A percentile compares a stretch with the other conserved stretches of the same genome.
phyloP scores from a whole-genome alignment of 1,140 invertebrate species.

The Choristoneura fumiferana region DNA sequence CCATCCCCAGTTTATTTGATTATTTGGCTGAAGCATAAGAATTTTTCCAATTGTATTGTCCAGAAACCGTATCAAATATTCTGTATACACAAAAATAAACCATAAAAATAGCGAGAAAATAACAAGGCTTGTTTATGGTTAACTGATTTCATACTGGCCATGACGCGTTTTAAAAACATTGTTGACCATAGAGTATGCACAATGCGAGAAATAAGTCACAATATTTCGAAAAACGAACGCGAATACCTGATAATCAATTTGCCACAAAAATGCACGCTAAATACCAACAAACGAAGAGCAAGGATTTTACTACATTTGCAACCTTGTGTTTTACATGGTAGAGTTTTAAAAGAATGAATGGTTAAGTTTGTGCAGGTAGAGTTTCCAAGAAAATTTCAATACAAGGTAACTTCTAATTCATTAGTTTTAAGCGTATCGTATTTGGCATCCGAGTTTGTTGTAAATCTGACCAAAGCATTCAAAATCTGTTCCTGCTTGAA shows the following conservation, averaged over 20 bases:
- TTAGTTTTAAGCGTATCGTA: slow-evolving; percentile 17
- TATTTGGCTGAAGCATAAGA: too few species aligned
- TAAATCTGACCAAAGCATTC: neutral
- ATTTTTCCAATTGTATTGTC: too few species aligned
- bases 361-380: slow-evolving; percentile 3
- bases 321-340: neutral
- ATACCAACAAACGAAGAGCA: neutral
- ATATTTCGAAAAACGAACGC: slow-evolving; percentile 16
- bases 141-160: slow-evolving; percentile 13
- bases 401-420: slow-evolving; percentile 15
- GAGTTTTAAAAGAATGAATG: neutral
- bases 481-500: neutral
- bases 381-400: slow-evolving; percentile 16
- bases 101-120: slow-evolving; percentile 2
- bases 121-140: slow-evolving; percentile 15
- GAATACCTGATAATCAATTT: slow-evolving; percentile 16
- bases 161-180: slow-evolving; percentile 13
- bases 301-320: neutral
- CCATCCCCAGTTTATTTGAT: too few species aligned
- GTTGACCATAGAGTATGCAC: slow-evolving; percentile 9
- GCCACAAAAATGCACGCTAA: slow-evolving; percentile 14
- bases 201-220: slow-evolving; percentile 16
- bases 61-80: too few species aligned
- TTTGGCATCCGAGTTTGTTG: slow-evolving; percentile 18
- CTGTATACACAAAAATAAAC: neutral